These are phyloP conservation scores for Celastrina argiolus DNA, from an alignment of 2,888 invertebrate species.

Conservation along the genomic window DNA sequence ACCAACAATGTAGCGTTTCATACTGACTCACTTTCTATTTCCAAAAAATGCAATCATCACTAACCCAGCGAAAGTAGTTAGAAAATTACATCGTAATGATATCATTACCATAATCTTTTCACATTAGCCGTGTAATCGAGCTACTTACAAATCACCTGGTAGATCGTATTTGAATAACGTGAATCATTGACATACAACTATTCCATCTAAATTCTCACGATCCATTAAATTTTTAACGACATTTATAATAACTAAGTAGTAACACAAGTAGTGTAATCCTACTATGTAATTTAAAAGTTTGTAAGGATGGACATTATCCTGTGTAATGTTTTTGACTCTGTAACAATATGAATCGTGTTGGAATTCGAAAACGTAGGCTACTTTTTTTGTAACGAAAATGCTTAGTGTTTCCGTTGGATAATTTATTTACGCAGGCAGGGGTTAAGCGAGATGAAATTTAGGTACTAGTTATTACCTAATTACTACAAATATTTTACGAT, in stretches of 20 bases:
- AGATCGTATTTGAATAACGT: neutral
- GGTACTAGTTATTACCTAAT: neutral
- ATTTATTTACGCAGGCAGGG: no score
- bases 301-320: no score
- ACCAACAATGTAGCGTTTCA: neutral
- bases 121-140: slow-evolving; percentile 12
- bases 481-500: no score
- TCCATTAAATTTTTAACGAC: neutral
- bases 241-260: neutral
- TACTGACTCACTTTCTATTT: slow-evolving; percentile 28
- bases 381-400: no score
- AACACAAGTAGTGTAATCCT: no score
- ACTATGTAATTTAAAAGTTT: no score
- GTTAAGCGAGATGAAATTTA: no score
- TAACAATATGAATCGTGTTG: no score
- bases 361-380: no score
- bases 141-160: slow-evolving; percentile 12
- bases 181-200: neutral
- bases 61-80: slow-evolving; percentile 14
- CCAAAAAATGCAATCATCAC: slow-evolving; percentile 2
- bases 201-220: neutral
- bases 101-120: slow-evolving; percentile 19
- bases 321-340: no score
- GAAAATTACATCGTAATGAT: slow-evolving; percentile 16
- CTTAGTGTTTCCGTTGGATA: no score